A percentile compares a stretch with the other conserved stretches of the same genome.
Conservation (phyloP, 30 jellyfish, hydroid and myxozoan species). For the Aurelia sp. region DNA sequence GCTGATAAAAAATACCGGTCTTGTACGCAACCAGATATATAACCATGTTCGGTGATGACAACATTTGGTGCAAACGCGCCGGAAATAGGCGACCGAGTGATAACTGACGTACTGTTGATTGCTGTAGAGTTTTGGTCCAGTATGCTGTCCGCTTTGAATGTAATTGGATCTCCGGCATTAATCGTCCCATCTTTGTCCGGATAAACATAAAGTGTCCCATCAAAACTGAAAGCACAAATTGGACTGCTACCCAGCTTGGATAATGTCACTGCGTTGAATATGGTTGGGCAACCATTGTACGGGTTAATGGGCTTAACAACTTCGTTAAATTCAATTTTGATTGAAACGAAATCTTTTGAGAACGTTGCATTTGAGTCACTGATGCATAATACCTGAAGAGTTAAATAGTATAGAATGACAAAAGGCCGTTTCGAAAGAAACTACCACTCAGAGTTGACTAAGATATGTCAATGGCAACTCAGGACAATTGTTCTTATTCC, state of each 20-base stretch:
- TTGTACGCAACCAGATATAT: slow-evolving; percentile 17
- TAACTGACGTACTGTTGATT: neutral
- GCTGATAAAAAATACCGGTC: slow-evolving; percentile 30
- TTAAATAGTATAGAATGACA: too few relatives aligned
- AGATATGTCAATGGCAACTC: too few relatives aligned
- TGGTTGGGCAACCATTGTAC: slow-evolving; percentile 13
- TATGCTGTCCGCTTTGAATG: slow-evolving; percentile 19
- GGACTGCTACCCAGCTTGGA: slow-evolving; percentile 37
- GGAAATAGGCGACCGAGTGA: neutral
- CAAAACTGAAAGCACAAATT: slow-evolving; percentile 31
- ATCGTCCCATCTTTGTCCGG: slow-evolving; percentile 45
- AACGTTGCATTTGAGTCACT: slow-evolving; percentile 41
- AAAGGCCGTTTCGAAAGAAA: too few relatives aligned
- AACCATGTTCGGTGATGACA: slow-evolving; percentile 22
- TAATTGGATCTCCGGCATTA: slow-evolving; percentile 9
- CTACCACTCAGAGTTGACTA: too few relatives aligned
- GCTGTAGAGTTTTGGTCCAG: slow-evolving; percentile 8
- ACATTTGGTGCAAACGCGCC: slow-evolving; percentile 18
- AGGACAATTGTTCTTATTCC: too few relatives aligned
- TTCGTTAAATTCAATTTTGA: neutral
- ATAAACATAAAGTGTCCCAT: slow-evolving; percentile 8
- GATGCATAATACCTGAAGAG: slow-evolving; percentile 29
- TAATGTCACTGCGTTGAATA: slow-evolving; percentile 13
- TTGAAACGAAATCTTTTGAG: slow-evolving; percentile 21
- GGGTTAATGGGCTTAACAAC: slow-evolving; percentile 40